Base-by-base conservation (phyloP, 2,888 invertebrate species). In the Geotrupes spiniger region DNA sequence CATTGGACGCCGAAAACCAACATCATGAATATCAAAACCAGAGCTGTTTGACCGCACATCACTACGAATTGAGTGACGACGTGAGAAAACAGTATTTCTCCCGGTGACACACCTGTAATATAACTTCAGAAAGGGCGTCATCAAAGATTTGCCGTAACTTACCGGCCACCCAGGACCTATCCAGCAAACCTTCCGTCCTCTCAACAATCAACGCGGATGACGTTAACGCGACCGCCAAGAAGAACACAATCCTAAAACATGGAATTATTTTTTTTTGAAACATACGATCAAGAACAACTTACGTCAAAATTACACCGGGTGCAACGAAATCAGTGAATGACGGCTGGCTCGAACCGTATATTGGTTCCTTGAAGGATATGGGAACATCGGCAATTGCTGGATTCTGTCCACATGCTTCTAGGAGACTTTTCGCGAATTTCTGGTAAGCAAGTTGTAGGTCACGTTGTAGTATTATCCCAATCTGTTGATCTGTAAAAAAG, bases 241-340 rank as follows among this genome's bases (percentile, higher is more conserved):
- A 94, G 80, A 94, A 96, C 2, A 94, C 94, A 73, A 95, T 94
- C 31, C 94, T 95, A 76, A 40, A 75, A 71, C 54, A 40, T 50
- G 57, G 40, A 42, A 52, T 49, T 41, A 45, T 43, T n/a, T n/a
- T n/a, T n/a, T n/a, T n/a, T n/a, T n/a, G n/a, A n/a, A n/a, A n/a
- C n/a, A n/a, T 15, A 26, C 36, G 8, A 31, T 15, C 33, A 16
- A 42, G 21, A 11, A 31, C 14, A 40, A 78, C 86, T 84, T 74
- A 92, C 92, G 92, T 92, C 58, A 95, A 76, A 63, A 95, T 93
- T 53, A 96, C 92, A 58, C 95, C 95, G 33, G 95, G 95, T 9
- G 95, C 95, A 51, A 96, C 95, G 74, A 95, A 96, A 73, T 95
- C 93, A 0, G 94, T 94, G 68, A 96, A 96, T 9, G 90, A 92